phyloP scores from a whole-genome alignment of 2,888 invertebrate genomes.

The Ceriagrion tenellum region DNA sequence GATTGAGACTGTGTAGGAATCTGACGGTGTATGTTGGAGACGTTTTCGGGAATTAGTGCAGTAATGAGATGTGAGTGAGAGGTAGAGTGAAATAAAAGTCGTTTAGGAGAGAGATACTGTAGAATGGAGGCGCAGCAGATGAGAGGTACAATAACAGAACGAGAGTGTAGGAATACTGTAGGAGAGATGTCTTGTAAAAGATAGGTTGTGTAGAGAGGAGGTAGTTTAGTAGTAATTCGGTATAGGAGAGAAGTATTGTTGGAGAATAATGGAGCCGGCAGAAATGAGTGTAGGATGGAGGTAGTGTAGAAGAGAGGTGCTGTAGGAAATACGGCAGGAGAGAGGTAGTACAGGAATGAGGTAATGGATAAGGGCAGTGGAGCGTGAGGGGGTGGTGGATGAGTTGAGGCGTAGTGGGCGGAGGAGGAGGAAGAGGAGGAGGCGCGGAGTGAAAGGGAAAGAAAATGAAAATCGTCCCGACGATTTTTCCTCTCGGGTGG shows the following conservation, averaged over 20 bases:
- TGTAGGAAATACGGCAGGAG: no score
- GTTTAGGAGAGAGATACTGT: no score
- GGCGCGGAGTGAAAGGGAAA: not conserved
- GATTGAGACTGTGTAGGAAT: not conserved
- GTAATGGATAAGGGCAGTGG: not conserved
- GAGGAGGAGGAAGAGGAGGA: not conserved
- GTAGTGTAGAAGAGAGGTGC: not conserved
- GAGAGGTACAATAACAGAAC: no score
- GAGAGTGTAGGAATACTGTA: no score
- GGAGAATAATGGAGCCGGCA: not conserved
- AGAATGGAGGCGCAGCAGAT: no score
- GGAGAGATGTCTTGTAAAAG: no score
- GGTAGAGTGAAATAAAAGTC: no score
- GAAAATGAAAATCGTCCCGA: not conserved
- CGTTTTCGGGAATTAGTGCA: no score
- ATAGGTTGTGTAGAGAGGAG: not conserved
- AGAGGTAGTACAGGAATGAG: no score
- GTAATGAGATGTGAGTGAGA: no score
- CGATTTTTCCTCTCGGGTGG: not conserved
- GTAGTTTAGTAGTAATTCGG: not conserved
- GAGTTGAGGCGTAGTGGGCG: not conserved
- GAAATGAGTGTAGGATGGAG: not conserved
- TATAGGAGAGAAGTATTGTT: not conserved
- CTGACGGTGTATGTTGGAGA: not conserved
- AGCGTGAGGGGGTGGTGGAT: not conserved